A percentile compares a stretch with the other conserved stretches of the same genome.
Conservation (phyloP, 2,113 vertebrate species). For the Sylvia atricapilla region DNA sequence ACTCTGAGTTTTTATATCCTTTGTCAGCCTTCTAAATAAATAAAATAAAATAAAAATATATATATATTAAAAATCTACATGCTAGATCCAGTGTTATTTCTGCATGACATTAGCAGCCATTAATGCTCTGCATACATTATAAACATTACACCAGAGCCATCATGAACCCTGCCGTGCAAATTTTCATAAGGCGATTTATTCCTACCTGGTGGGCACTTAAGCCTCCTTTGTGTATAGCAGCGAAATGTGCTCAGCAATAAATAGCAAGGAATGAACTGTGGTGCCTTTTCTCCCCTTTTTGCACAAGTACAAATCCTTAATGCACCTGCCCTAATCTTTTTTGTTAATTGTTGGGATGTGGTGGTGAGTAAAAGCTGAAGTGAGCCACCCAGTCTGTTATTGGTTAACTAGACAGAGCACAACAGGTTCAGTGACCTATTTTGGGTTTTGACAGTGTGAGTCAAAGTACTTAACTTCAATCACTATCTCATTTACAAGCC, state of each 20-base stretch:
- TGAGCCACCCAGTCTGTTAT: slow-evolving; percentile 51
- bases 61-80: not conserved
- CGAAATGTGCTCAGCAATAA: slow-evolving; percentile 65
- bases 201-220: slow-evolving; percentile 69
- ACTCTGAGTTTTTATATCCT: not conserved
- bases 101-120: slow-evolving; percentile 55
- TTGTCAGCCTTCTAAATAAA: not conserved
- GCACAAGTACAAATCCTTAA: slow-evolving; percentile 27
- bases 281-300: not conserved
- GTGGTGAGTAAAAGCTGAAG: not conserved
- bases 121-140: slow-evolving; percentile 66
- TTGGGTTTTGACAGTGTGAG: slow-evolving; percentile 76
- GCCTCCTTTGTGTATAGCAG: slow-evolving; percentile 65
- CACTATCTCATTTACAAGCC: slow-evolving; percentile 78
- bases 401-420: slow-evolving; percentile 78
- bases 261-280: slow-evolving; percentile 25
- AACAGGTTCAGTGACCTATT: slow-evolving; percentile 77
- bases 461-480: slow-evolving; percentile 85
- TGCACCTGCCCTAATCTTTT: not conserved
- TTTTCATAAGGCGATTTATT: slow-evolving; percentile 77
- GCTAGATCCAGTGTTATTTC: slow-evolving; percentile 54
- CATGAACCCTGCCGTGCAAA: slow-evolving; percentile 60
- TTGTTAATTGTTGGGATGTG: not conserved
- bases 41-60: not conserved
- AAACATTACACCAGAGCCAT: slow-evolving; percentile 67